Percentiles rank a stretch among this genome's conserved stretches.
Evolutionary conservation across 2,797 vertebrate genomes (phyloP).

Genomic region (Sebastolobus alascanus): DNA sequence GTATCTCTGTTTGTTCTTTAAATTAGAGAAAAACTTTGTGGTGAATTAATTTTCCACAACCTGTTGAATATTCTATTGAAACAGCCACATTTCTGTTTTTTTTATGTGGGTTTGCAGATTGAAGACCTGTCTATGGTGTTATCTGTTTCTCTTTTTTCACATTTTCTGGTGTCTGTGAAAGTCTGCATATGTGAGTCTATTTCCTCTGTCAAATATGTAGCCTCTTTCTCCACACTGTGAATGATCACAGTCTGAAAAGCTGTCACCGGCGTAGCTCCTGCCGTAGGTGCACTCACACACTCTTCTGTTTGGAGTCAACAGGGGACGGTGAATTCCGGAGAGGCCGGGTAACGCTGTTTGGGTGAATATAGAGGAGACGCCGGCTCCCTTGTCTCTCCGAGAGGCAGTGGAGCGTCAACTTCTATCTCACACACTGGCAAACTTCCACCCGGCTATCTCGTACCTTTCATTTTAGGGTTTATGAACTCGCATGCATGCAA

Average conservation of each 20-base stretch:
- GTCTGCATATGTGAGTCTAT: neutral
- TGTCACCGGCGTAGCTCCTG: conserved; percentile 12
- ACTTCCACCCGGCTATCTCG: conserved; percentile 71
- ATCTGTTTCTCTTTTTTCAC: neutral
- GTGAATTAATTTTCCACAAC: conserved; percentile 12
- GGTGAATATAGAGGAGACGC: conserved; percentile 64
- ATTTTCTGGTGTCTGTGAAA: neutral
- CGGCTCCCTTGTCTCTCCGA: conserved; percentile 64
- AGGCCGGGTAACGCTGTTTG: conserved; percentile 48
- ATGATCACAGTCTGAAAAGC: conserved; percentile 40
- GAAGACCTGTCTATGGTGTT: neutral
- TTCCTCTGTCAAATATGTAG: neutral
- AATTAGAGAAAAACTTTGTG: conserved; percentile 19
- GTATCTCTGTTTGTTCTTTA: neutral
- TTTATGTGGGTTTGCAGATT: neutral
- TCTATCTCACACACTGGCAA: conserved; percentile 73
- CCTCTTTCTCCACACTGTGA: conserved; percentile 23
- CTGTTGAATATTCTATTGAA: conserved; percentile 25
- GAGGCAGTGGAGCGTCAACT: conserved; percentile 72
- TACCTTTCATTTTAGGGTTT: conserved; percentile 78
- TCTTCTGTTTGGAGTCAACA: conserved; percentile 59
- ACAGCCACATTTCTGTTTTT: neutral
- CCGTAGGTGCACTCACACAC: conserved; percentile 23
- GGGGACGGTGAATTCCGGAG: conserved; percentile 50
- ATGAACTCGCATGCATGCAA: conserved; percentile 75